Evolutionary conservation across 2,113 vertebrate genomes (phyloP).

Genomic region (Syngnathus typhle): DNA sequence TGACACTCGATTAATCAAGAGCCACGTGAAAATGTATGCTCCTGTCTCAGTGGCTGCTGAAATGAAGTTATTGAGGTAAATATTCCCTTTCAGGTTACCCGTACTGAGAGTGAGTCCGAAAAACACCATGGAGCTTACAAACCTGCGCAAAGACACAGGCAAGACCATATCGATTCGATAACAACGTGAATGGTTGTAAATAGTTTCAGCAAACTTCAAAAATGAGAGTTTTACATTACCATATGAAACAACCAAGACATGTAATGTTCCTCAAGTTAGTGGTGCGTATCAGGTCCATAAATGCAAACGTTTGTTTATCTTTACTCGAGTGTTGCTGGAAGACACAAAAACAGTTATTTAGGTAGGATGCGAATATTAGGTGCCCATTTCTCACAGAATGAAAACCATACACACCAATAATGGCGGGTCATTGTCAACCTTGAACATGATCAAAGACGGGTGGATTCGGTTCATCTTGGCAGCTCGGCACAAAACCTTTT

Average conservation of each 20-base stretch:
- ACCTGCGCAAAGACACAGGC: constrained; percentile 20
- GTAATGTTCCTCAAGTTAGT: constrained; percentile 48
- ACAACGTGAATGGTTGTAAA: neutral
- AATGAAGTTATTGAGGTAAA: constrained; percentile 55
- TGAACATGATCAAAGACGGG: constrained; percentile 29
- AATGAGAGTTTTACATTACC: constrained; percentile 36
- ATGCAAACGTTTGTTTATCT: constrained; percentile 23
- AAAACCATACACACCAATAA: constrained; percentile 23
- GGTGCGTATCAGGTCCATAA: constrained; percentile 43
- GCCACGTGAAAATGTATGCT: constrained; percentile 29
- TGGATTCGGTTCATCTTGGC: constrained; percentile 37
- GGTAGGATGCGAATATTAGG: no score
- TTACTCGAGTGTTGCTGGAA: constrained; percentile 15
- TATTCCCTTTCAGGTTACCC: constrained; percentile 52
- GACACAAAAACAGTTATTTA: neutral
- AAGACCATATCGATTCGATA: neutral
- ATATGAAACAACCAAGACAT: constrained; percentile 32
- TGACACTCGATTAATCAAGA: constrained; percentile 21
- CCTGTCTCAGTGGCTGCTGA: constrained; percentile 46
- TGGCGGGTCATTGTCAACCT: neutral
- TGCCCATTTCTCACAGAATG: neutral
- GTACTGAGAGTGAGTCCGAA: constrained; percentile 53
- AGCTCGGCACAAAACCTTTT: constrained; percentile 36
- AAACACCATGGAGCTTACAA: constrained; percentile 32
- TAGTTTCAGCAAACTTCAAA: neutral